Conservation (phyloP, 2,113 vertebrate genomes). For the Mormyrus lacerda region DNA sequence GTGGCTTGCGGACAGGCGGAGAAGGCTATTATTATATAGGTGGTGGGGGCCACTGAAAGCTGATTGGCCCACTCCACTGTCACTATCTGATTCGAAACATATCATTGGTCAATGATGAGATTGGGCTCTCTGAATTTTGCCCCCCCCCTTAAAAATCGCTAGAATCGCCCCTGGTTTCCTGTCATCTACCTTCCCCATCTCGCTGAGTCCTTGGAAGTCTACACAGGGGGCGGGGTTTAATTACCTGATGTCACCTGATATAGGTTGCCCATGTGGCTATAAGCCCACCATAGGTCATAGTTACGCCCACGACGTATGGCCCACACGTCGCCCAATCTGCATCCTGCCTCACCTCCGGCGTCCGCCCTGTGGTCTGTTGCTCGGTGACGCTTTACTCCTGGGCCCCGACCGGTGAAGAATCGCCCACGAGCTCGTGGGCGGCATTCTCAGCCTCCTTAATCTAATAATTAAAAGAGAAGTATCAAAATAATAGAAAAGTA, state of each 20-base stretch:
- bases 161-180: not conserved
- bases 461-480: constrained; percentile 4
- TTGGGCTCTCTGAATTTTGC: not conserved
- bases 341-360: not conserved
- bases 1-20: not conserved
- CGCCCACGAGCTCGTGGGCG: not conserved
- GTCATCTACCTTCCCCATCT: not conserved
- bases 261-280: not conserved
- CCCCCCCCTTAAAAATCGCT: not conserved
- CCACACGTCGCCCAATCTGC: not conserved
- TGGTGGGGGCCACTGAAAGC: not conserved
- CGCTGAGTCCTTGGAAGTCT: not conserved
- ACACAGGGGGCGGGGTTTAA: not conserved
- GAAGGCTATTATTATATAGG: not conserved
- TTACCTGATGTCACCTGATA: not conserved
- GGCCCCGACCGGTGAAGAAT: constrained; percentile 11
- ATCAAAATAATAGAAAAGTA: constrained; percentile 5
- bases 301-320: not conserved
- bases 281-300: not conserved
- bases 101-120: not conserved
- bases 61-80: not conserved
- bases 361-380: not conserved
- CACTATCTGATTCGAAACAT: not conserved
- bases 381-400: not conserved
- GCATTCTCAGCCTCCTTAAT: not conserved